Conservation (phyloP, 1,140 invertebrate species). For the Heliconius nattereri region DNA sequence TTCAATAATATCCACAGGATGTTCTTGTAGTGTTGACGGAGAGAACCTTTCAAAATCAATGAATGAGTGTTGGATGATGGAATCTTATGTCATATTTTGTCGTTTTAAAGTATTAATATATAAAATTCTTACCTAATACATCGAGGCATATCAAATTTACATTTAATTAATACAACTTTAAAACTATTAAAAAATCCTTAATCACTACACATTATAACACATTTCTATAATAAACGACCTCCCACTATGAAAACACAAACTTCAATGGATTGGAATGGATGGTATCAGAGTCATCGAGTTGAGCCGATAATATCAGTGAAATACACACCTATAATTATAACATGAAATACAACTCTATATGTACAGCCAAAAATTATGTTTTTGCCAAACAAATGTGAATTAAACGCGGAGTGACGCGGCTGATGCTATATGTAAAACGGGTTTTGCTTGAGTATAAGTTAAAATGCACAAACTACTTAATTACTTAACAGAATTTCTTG, state of each 20-base stretch:
- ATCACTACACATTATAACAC: constrained; percentile 17
- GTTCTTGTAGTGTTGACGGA: neutral
- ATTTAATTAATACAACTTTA: neutral
- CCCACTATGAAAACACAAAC: constrained; percentile 45
- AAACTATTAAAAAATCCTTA: neutral
- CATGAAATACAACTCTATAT: neutral
- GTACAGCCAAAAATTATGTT: neutral
- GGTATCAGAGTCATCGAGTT: constrained; percentile 47
- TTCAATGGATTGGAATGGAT: constrained; percentile 61
- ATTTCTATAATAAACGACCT: constrained; percentile 46
- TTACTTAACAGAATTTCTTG: neutral
- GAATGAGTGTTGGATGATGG: neutral
- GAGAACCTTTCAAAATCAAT: neutral
- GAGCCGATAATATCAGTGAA: constrained; percentile 37
- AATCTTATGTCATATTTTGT: no score
- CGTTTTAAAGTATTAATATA: neutral
- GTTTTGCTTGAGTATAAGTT: neutral
- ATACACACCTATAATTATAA: neutral
- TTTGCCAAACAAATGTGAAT: neutral
- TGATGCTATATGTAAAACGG: neutral
- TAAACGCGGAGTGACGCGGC: neutral
- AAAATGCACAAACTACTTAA: neutral
- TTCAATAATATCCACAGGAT: neutral
- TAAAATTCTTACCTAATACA: constrained; percentile 14
- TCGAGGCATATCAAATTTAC: constrained; percentile 9